Evolutionary conservation across 2,888 invertebrate species (phyloP).

Genomic region (Tanaodytes sp.): DNA sequence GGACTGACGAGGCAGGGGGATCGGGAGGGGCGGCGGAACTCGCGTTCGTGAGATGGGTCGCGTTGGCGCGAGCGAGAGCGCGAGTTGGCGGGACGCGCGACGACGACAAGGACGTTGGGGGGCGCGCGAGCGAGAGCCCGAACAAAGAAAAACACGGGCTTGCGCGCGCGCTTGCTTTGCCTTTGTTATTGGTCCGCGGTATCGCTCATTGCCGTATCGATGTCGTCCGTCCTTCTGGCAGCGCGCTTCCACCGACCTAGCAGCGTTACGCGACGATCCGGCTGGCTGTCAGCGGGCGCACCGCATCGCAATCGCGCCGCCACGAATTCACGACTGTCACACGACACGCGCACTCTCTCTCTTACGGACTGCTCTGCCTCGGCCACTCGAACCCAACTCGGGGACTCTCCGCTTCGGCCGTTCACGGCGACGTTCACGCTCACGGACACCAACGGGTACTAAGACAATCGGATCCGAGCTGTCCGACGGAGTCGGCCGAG

Average conservation of each 20-base stretch:
- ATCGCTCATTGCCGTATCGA: slow-evolving; percentile 13
- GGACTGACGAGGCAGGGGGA: background rate
- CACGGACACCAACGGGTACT: background rate
- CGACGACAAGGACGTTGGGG: slow-evolving; percentile 6
- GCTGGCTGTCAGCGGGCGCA: background rate
- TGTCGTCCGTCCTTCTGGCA: background rate
- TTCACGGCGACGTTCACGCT: background rate
- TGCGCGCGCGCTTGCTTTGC: slow-evolving; percentile 26
- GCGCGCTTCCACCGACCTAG: no score
- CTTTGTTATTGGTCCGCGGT: slow-evolving; percentile 32
- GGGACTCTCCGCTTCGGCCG: background rate
- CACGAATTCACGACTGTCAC: background rate
- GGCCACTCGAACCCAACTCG: background rate
- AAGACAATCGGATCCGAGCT: no score
- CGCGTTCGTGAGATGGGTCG: background rate
- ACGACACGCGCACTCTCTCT: background rate
- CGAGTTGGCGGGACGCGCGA: background rate
- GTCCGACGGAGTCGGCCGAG: no score
- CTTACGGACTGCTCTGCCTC: background rate
- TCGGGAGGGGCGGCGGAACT: slow-evolving; percentile 12
- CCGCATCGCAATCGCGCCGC: background rate
- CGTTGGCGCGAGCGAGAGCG: slow-evolving; percentile 23
- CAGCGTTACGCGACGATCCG: no score
- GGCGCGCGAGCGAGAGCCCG: slow-evolving; percentile 20
- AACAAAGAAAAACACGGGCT: slow-evolving; percentile 47